Evolutionary conservation across 2,113 vertebrate species (phyloP).

Genomic region (Corythornis cristatus): DNA sequence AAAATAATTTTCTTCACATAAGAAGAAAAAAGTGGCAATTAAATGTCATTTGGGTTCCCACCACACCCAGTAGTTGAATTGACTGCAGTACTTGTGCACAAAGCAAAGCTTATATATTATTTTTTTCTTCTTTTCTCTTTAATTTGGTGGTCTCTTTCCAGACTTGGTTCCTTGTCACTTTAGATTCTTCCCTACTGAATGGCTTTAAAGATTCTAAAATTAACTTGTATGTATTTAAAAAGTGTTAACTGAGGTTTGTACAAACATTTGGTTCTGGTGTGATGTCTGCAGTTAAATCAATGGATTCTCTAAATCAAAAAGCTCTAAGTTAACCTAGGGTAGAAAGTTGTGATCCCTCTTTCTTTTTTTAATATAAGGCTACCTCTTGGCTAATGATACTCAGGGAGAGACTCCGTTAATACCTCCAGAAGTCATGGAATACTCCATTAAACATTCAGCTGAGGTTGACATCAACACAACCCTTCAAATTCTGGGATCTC

Average conservation of each 20-base stretch:
- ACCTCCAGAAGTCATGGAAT: constrained; percentile 98
- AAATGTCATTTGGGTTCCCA: background rate
- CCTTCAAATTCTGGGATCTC: constrained; percentile 96
- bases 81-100: background rate
- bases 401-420: constrained; percentile 98
- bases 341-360: constrained; percentile 78
- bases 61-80: background rate
- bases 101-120: background rate
- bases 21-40: background rate
- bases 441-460: constrained; percentile 96
- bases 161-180: background rate
- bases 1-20: background rate
- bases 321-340: constrained; percentile 57
- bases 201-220: background rate
- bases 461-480: constrained; percentile 99
- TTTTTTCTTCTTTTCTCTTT: background rate
- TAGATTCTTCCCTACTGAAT: background rate
- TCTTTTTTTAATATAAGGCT: constrained; percentile 84
- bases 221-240: background rate
- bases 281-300: background rate
- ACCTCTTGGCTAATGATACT: constrained; percentile 97
- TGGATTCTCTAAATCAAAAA: background rate
- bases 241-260: background rate
- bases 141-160: background rate
- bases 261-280: background rate